Evolutionary conservation across 2,888 invertebrate species (phyloP), one percentile per base, ranked within the genome.

Genomic region (Ernsta delagoae): DNA sequence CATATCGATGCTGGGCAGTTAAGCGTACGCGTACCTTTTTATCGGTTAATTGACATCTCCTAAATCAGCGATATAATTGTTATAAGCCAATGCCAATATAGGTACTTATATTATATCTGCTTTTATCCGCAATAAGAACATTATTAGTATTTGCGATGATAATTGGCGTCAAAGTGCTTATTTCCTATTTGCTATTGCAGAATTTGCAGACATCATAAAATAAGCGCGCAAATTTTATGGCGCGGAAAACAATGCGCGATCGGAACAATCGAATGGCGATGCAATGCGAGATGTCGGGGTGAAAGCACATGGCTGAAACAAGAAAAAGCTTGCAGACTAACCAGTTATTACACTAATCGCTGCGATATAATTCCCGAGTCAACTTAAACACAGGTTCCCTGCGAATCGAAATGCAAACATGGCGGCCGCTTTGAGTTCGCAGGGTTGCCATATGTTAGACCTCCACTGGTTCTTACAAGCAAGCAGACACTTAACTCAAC

Each of bases 341-440:
- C 92, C 92, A 91, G 93, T 93, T 92, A 93, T 93, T 93, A 93
- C 92, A 88, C 93, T 94, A 94, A 93, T 94, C 92, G 92, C 87
- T 84, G 86, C 89, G 90, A 93, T 93, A 94, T 93, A 92, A 93
- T 93, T 93, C 92, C 89, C 86, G 84, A 92, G 91, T 92, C 90
- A 92, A 92, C 90, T 90, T 94, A 93, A 94, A 93, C 93, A 93
- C 93, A 92, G 93, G 93, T 92, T 89, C 88, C 84, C 89, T 88
- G 90, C 88, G 85, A 88, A 90, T 89, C 90, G 93, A 90, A 93
- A 93, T 88, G 92, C 93, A 94, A 94, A 94, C 93, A 94, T 92
- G 92, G 90, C 92, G 91, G 90, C 83, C 84, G 87, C 92, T 93
- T 93, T 93, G 92, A 88, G 83, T 68, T 70, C 75, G 50, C 65